Base-by-base conservation (phyloP, 2,797 vertebrate species). In the Melanotaenia pygmaea region DNA sequence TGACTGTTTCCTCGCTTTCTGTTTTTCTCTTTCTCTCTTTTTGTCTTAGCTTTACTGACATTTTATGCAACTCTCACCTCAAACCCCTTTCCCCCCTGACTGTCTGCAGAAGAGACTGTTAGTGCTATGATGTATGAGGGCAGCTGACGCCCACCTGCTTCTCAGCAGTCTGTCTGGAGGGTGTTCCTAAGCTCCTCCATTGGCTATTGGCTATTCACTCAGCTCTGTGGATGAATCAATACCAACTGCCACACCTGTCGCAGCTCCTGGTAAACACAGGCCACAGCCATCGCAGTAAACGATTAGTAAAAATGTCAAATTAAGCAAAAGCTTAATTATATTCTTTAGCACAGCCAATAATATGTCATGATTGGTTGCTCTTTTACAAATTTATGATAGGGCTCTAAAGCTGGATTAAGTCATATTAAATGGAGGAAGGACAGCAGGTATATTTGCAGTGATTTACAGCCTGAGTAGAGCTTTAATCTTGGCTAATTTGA, bases 141-240 rank as follows among this genome's bases (percentile, higher is more conserved):
- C 93, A 94, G 93, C 94, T 94, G 93, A 94, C 87, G 76, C 82
- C 89, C 93, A 94, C 92, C 93, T 95, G 94, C 93, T 93, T 84
- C 87, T 88, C 88, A 90, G 88, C 92, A 89, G 89, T 88, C 85
- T 76, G 80, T 89, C 89, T 86, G 70, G 79, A 87, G 87, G 90
- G 83, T 79, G 85, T 83, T 87, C 77, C 84, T 82, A 74, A 86
- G 87, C 83, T 80, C 67, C 63, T 72, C 62, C 76, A 77, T 84
- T 16, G 47, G 76, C 82, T 77, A 82, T 86, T 84, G 83, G 82
- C 86, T 64, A 67, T 79, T 81, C 84, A 77, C 77, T 54, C 65
- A 1, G 45, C 71, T 84, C 69, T 62, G 58, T 30, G 56, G 76
- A 86, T 80, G 86, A 91, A 89, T 93, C 90, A 85, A 84, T 90